Percentiles rank a stretch among this genome's conserved stretches.
These are phyloP conservation scores for Rhinella marina DNA, from an alignment of 2,797 vertebrate species.

Conservation along the genomic window DNA sequence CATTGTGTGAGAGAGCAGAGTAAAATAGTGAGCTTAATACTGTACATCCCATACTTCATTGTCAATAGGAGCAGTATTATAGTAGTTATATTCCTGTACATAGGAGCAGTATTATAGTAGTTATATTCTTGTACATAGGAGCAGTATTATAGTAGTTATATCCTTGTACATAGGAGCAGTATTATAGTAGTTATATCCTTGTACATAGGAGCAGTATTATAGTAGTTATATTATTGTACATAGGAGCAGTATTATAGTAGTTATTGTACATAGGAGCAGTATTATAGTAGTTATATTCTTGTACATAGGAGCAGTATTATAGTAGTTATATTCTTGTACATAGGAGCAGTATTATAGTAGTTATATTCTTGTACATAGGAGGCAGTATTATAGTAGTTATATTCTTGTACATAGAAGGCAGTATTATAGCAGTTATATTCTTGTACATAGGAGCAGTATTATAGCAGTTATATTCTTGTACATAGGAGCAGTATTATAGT, in stretches of 20 bases:
- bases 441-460: background rate
- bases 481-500: background rate
- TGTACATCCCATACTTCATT: background rate
- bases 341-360: background rate
- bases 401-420: background rate
- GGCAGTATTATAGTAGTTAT: background rate
- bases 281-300: constrained; percentile 16
- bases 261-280: background rate
- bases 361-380: background rate
- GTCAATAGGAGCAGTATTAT: background rate
- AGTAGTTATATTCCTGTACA: background rate
- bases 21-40: background rate
- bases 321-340: constrained; percentile 8
- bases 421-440: constrained; percentile 8
- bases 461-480: constrained; percentile 9
- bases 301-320: background rate
- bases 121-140: background rate
- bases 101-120: background rate
- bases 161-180: background rate
- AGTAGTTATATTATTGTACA: background rate
- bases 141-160: constrained; percentile 5
- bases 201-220: background rate
- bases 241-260: constrained; percentile 3
- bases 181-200: constrained; percentile 13
- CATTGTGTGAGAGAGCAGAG: background rate